phyloP scores from a whole-genome alignment of 2,113 vertebrate species.

The Crotophaga sulcirostris region DNA sequence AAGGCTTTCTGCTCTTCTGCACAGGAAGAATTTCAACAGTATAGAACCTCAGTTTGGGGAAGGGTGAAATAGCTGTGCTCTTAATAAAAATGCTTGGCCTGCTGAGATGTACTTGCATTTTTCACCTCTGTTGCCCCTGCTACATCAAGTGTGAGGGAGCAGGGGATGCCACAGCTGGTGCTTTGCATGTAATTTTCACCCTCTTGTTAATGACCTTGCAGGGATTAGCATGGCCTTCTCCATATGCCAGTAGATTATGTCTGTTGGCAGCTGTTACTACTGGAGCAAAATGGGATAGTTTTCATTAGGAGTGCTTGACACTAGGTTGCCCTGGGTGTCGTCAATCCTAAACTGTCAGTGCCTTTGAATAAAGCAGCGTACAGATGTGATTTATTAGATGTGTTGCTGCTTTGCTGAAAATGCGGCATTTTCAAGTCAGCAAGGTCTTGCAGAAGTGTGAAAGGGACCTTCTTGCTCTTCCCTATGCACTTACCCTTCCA shows the following conservation, averaged over 20 bases:
- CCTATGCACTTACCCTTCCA: background rate
- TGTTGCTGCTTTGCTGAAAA: conserved; percentile 53
- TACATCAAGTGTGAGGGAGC: conserved; percentile 41
- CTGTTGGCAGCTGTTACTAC: conserved; percentile 72
- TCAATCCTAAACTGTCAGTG: conserved; percentile 77
- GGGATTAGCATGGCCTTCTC: conserved; percentile 74
- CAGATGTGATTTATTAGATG: conserved; percentile 69
- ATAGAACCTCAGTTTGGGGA: background rate
- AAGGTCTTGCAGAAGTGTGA: conserved; percentile 42
- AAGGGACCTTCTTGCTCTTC: background rate
- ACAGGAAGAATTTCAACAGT: background rate
- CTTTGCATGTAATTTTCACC: conserved; percentile 71
- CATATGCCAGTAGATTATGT: conserved; percentile 75
- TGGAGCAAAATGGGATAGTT: conserved; percentile 71
- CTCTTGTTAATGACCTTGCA: conserved; percentile 76
- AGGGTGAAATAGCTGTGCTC: background rate
- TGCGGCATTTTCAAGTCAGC: conserved; percentile 28
- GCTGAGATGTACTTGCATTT: background rate
- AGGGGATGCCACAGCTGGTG: conserved; percentile 69
- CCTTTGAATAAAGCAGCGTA: conserved; percentile 60
- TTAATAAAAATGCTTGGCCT: background rate
- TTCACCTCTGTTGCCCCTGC: conserved; percentile 56
- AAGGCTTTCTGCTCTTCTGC: background rate
- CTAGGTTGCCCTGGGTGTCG: conserved; percentile 68
- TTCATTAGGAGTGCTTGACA: conserved; percentile 77